Conservation (phyloP, 2,113 vertebrate genomes). For the Physeter macrocephalus region DNA sequence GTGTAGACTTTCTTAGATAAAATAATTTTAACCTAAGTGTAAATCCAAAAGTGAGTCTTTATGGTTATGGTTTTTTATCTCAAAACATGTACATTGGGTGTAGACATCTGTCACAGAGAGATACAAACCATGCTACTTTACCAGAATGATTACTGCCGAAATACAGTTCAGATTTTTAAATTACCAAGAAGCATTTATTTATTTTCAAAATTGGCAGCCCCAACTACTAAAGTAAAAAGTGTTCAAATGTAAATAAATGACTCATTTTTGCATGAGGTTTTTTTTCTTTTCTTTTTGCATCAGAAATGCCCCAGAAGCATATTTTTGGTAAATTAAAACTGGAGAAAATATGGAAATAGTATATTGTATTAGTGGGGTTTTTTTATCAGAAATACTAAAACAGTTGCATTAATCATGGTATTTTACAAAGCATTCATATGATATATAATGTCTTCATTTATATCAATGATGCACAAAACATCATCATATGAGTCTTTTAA, state of each 20-base stretch:
- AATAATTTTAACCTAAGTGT: not conserved
- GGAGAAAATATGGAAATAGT: not conserved
- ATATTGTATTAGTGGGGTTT: not conserved
- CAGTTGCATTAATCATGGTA: not conserved
- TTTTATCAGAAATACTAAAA: not conserved
- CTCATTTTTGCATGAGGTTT: not conserved
- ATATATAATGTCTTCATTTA: not conserved
- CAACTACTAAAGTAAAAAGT: not conserved
- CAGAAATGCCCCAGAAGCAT: not conserved
- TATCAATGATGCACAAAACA: not conserved
- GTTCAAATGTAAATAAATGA: not conserved
- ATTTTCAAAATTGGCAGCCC: not conserved
- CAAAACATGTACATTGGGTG: fast-evolving
- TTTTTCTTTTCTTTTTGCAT: not conserved
- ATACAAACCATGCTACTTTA: not conserved
- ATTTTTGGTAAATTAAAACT: not conserved
- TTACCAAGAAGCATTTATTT: not conserved
- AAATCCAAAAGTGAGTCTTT: not conserved
- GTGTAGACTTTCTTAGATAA: not conserved
- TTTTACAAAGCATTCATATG: not conserved
- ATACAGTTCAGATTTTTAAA: not conserved
- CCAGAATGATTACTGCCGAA: not conserved
- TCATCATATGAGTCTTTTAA: not conserved
- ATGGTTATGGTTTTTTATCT: not conserved
- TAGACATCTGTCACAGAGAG: not conserved